A percentile compares a stretch with the other conserved stretches of the same genome.
These are phyloP conservation scores for Malurus melanocephalus DNA, from an alignment of 2,113 vertebrate genomes.

Conservation along the genomic window DNA sequence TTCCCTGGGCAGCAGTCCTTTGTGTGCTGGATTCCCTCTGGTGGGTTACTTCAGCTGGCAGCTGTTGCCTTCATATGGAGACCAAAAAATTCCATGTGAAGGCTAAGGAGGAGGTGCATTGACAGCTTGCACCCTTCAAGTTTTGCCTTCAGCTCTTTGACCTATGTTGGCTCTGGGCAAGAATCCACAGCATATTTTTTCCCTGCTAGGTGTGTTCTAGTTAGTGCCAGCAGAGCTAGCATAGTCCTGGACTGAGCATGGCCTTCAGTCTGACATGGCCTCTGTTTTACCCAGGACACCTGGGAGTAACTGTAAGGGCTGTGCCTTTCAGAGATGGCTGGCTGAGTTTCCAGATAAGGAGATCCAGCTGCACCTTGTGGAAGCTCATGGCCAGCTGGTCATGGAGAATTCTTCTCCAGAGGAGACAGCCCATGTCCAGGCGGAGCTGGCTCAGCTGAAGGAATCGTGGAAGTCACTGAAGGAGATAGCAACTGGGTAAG, in stretches of 20 bases:
- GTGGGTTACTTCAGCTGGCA: not conserved
- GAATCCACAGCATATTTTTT: slow-evolving; percentile 3
- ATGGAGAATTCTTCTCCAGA: slow-evolving; percentile 80
- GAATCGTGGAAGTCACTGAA: slow-evolving; percentile 68
- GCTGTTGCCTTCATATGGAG: not conserved
- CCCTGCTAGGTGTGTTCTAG: not conserved
- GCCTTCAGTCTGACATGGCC: slow-evolving; percentile 16
- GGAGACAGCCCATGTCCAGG: slow-evolving; percentile 73
- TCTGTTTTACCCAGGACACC: slow-evolving; percentile 10
- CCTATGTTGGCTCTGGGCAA: not conserved
- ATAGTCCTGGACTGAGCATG: slow-evolving; percentile 3
- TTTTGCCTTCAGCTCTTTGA: slow-evolving; percentile 12
- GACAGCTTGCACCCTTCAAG: not conserved
- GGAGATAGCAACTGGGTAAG: slow-evolving; percentile 58
- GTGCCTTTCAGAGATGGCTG: slow-evolving; percentile 75
- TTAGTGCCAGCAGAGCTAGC: slow-evolving; percentile 13
- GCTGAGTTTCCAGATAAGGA: slow-evolving; percentile 87
- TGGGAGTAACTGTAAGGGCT: slow-evolving; percentile 46
- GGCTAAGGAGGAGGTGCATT: not conserved
- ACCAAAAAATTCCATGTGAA: not conserved
- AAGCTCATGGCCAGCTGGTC: slow-evolving; percentile 74
- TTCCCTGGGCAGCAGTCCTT: not conserved
- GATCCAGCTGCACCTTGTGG: slow-evolving; percentile 78
- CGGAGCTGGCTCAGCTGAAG: slow-evolving; percentile 75
- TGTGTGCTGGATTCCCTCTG: not conserved